Percentiles rank a stretch among this genome's conserved stretches.
phyloP scores from a whole-genome alignment of 2,113 vertebrate species.

The Ctenodactylus gundi region DNA sequence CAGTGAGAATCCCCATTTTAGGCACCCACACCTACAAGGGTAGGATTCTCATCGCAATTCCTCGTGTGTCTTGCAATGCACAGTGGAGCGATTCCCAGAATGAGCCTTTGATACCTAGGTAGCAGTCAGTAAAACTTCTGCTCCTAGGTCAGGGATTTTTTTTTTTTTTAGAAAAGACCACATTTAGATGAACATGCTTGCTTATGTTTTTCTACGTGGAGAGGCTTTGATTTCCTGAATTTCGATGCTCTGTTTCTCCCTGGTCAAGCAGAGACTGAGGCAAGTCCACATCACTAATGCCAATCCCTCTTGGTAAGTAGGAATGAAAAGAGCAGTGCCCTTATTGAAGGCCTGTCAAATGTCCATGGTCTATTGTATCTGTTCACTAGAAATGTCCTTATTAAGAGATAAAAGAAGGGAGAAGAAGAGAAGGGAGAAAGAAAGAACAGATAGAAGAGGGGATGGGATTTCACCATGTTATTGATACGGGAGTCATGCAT shows the following conservation, averaged over 20 bases:
- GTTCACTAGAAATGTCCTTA: background rate
- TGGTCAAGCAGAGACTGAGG: fast-evolving
- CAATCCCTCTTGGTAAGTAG: too few species aligned
- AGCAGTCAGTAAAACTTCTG: background rate
- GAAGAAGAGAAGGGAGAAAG: background rate
- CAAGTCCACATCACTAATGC: fast-evolving
- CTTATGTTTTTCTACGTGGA: fast-evolving
- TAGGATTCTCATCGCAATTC: fast-evolving
- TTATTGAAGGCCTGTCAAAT: background rate
- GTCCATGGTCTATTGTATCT: background rate
- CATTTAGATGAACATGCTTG: background rate
- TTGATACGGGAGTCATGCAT: background rate
- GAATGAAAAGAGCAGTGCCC: background rate
- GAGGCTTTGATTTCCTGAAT: background rate
- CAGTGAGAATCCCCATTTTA: fast-evolving
- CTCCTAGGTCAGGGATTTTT: background rate
- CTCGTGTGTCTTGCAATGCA: fast-evolving
- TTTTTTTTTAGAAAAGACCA: background rate
- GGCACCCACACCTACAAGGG: fast-evolving
- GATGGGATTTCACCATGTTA: background rate
- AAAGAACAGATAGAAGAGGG: too few species aligned
- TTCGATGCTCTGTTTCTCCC: background rate
- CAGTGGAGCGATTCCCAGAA: fast-evolving
- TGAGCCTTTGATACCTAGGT: too few species aligned
- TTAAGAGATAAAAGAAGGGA: background rate